Base-by-base conservation (phyloP, 2,888 invertebrate species). In the Sisyra nigra region DNA sequence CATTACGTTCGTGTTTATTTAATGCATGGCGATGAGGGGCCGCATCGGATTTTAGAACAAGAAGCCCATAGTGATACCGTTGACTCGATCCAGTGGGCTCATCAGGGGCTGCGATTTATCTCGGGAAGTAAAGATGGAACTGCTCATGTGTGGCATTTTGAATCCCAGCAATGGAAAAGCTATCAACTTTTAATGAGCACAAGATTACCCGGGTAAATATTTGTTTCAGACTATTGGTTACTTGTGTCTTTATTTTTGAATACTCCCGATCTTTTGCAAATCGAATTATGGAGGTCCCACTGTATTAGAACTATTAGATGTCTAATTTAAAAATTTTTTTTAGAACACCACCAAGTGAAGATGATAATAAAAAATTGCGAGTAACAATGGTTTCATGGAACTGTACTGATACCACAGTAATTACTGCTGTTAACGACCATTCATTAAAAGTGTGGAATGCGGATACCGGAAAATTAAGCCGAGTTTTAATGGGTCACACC, bases 341-440 rank as follows among this genome's bases (percentile, higher is more conserved):
- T 30, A 46, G 47, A n/a, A 31, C 35, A 14, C 36, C 41, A 40
- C 31, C 44, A n/a, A 30, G 42, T 8, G 50, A 50, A 50, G 74
- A 76, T 41, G 69, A 71, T 40, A 66, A 66, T 34, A 75, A 72
- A 54, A 76, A 77, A 54, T 59, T 75, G 8, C 78, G 83, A 66
- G 93, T 97, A 10, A 92, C 92, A 1, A 97, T 97, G 93, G 92
- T 97, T 5, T 82, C 83, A 46, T 98, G 97, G 97, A 88, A 86
- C 59, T 70, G 74, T 47, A 86, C 88, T 46, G 97, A 98, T 62
- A 71, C 74, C 34, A 80, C 74, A 62, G 81, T 88, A 19, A 74
- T 96, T 41, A 96, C 94, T 0, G 92, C 96, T 1, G 89, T 89
- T 24, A 89, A 83, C 50, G 94, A 97, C 63, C 71, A 74, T 57